phyloP scores from a whole-genome alignment of 2,797 vertebrate genomes.

The Bradypodion pumilum region DNA sequence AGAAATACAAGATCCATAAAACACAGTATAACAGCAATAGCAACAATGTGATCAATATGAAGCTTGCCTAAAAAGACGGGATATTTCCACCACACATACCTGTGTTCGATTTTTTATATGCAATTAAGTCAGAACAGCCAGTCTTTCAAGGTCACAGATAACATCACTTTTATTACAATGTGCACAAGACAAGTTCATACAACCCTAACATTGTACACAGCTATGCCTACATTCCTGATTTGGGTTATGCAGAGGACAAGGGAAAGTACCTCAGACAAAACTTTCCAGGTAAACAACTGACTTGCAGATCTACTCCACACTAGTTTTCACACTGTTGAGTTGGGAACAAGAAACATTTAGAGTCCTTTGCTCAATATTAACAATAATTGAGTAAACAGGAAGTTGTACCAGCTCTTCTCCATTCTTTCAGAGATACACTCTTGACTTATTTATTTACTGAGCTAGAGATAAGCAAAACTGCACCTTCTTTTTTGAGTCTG shows the following conservation, averaged over 20 bases:
- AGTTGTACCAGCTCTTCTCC: background rate
- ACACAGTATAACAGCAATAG: too few relatives aligned
- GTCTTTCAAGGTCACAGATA: slow-evolving; percentile 18
- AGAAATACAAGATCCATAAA: too few relatives aligned
- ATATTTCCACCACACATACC: background rate
- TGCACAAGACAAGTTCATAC: slow-evolving; percentile 9
- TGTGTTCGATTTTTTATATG: background rate
- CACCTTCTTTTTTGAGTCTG: background rate
- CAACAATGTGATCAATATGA: too few relatives aligned
- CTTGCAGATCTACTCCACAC: background rate
- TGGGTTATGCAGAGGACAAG: background rate
- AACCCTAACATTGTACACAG: background rate
- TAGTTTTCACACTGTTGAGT: background rate
- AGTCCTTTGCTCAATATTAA: background rate
- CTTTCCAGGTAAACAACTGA: background rate
- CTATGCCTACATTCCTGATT: slow-evolving; percentile 25
- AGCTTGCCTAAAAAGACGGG: background rate
- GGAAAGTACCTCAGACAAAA: slow-evolving; percentile 20
- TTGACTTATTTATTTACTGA: slow-evolving; percentile 20
- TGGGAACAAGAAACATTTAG: background rate
- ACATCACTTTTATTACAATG: slow-evolving; percentile 5
- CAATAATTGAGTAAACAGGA: background rate
- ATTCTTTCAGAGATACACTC: background rate
- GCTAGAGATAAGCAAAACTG: background rate
- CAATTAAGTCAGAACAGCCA: background rate